Evolutionary conservation across 1,140 invertebrate genomes (phyloP), one percentile per base, ranked within the genome.

Genomic region (Atta colombica): DNA sequence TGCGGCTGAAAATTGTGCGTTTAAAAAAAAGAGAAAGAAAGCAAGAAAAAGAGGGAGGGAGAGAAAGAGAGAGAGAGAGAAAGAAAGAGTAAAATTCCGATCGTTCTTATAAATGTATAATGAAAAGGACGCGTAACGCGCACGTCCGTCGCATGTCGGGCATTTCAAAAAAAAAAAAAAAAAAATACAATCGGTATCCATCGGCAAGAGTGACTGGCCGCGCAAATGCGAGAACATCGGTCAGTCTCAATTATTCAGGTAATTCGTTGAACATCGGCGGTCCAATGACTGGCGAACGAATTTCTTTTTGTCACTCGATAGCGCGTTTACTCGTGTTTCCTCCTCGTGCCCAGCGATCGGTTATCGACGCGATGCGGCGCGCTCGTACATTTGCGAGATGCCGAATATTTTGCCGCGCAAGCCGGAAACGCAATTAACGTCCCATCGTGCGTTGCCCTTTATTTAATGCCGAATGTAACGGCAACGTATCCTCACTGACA

Each of bases 381-480:
- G n/a, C 14, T 51, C 72, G 49, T 60, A 39, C 28, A 55, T 81
- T 75, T 63, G 49, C 39, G 63, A 28, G 12, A 78, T 31, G 82
- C 69, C 77, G 63, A 86, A 86, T 81, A 81, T 86, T 89, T 89
- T 69, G 61, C 60, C 61, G 21, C 35, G 49, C 25, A 75, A 75
- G 74, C 68, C 86, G 55, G n/a, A 80, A 89, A 89, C 61, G 35
- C 77, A 89, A 89, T 89, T 89, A 81, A 45, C 16, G 75, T 35
- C 63, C 53, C 53, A 18, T n/a, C 25, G 58, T 49, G n/a, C 31
- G 10, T 71, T 31, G 18, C 16, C 61, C 31, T 61, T 61, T 68
- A 49, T 75, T 75, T 66, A 61, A 35, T 25, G 10, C 14, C 35
- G 28, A 25, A 53, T n/a, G 12, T 18, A 60, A 39, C 39, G 18